phyloP scores from a whole-genome alignment of 2,888 invertebrate genomes.

The Drosophila histrio region DNA sequence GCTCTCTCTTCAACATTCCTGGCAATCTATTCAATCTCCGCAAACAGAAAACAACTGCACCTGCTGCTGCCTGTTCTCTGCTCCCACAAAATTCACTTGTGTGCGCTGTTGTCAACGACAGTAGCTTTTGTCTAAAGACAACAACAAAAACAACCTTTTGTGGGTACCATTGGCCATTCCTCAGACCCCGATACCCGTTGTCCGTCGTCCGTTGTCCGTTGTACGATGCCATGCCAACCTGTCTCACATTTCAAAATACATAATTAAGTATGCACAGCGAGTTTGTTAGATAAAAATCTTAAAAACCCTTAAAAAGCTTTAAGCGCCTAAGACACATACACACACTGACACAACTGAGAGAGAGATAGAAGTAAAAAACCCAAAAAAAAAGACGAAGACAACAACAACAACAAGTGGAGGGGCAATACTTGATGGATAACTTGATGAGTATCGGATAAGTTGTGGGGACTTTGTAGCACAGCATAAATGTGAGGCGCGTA shows the following conservation, averaged over 20 bases:
- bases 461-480: conserved; percentile 60
- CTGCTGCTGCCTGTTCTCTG: conserved; percentile 3
- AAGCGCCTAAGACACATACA: conserved; percentile 67
- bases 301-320: conserved; percentile 80
- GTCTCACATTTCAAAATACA: conserved; percentile 80
- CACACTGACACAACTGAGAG: conserved; percentile 13
- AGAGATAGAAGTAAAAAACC: conserved; percentile 15
- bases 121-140: conserved; percentile 57
- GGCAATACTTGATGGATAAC: conserved; percentile 73
- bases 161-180: conserved; percentile 22
- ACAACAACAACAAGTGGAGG: conserved; percentile 35
- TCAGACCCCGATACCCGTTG: conserved; percentile 8
- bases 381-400: neutral
- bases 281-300: conserved; percentile 79
- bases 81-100: conserved; percentile 38
- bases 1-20: conserved; percentile 13
- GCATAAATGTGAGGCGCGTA: conserved; percentile 57
- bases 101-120: conserved; percentile 72
- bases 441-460: conserved; percentile 67
- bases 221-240: conserved; percentile 68
- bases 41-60: conserved; percentile 19
- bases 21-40: conserved; percentile 24
- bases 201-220: conserved; percentile 27
- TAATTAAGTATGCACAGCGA: conserved; percentile 80
- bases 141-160: conserved; percentile 34